Percentiles rank a stretch among this genome's conserved stretches.
phyloP scores from a whole-genome alignment of 1,140 invertebrate species.

The Drosophila seguyi region DNA sequence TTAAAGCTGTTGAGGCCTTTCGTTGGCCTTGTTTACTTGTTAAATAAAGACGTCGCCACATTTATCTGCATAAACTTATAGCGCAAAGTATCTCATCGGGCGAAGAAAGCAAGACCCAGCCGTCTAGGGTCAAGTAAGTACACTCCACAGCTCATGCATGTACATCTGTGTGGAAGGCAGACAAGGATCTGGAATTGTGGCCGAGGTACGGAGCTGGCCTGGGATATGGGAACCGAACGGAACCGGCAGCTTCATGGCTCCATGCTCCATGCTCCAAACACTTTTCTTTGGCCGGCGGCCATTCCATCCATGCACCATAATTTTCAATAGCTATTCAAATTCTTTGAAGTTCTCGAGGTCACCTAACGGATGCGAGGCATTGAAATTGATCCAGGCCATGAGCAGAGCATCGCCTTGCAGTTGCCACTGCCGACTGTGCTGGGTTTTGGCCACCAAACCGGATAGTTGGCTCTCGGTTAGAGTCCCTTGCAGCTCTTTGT shows the following conservation, averaged over 20 bases:
- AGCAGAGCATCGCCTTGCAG: conserved; percentile 59
- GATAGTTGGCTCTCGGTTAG: conserved; percentile 34
- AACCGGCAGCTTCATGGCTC: conserved; percentile 50
- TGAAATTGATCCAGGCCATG: conserved; percentile 72
- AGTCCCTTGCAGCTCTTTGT: conserved; percentile 47
- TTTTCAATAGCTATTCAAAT: conserved; percentile 76
- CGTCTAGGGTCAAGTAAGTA: conserved; percentile 53
- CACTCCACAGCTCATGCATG: conserved; percentile 28
- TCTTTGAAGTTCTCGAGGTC: conserved; percentile 71
- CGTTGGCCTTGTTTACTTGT: conserved; percentile 8
- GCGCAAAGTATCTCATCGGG: conserved; percentile 36
- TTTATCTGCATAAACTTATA: conserved; percentile 37
- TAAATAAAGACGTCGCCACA: conserved; percentile 36
- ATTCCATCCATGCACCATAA: conserved; percentile 67
- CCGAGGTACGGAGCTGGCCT: conserved; percentile 8
- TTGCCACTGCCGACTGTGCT: conserved; percentile 46
- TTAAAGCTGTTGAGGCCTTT: conserved; percentile 7
- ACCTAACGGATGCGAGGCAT: conserved; percentile 70
- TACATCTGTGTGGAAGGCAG: conserved; percentile 39
- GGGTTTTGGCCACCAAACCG: conserved; percentile 47
- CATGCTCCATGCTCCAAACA: conserved; percentile 31
- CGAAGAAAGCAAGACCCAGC: conserved; percentile 19
- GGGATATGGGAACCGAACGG: conserved; percentile 44
- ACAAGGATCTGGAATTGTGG: conserved; percentile 65
- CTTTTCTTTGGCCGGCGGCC: conserved; percentile 66